Percentiles rank a stretch among this genome's conserved stretches.
Evolutionary conservation across 2,888 invertebrate genomes (phyloP).

Genomic region (Gnatocerus cornutus): DNA sequence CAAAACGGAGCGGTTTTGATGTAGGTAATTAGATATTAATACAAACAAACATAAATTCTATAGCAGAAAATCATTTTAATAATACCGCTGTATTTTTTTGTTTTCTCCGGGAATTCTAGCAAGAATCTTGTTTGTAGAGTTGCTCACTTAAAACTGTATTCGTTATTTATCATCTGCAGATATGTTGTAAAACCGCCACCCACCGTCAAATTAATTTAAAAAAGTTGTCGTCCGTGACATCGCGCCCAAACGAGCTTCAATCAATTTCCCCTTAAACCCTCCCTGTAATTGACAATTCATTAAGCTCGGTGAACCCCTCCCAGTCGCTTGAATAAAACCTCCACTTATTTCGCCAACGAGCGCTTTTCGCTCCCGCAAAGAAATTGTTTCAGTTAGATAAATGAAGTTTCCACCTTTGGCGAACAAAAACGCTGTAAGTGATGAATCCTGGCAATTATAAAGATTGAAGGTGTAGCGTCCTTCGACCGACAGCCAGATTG

Average conservation of each 20-base stretch:
- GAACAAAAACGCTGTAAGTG: conserved; percentile 49
- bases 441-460: conserved; percentile 57
- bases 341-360: conserved; percentile 29
- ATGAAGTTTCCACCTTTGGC: conserved; percentile 52
- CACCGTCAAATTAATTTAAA: conserved; percentile 31
- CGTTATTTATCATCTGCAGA: too few relatives aligned
- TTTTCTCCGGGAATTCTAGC: too few relatives aligned
- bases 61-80: too few relatives aligned
- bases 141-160: too few relatives aligned
- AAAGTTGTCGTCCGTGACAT: conserved; percentile 26
- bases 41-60: too few relatives aligned
- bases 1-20: too few relatives aligned
- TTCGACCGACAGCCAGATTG: conserved; percentile 52
- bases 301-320: conserved; percentile 27
- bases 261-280: conserved; percentile 44
- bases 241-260: conserved; percentile 35
- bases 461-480: conserved; percentile 56
- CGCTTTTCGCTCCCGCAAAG: conserved; percentile 38
- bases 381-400: conserved; percentile 50
- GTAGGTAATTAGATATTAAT: too few relatives aligned
- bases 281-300: conserved; percentile 47
- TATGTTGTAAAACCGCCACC: neutral
- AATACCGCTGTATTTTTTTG: too few relatives aligned
- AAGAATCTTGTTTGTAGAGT: too few relatives aligned
- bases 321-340: conserved; percentile 22